A percentile compares a stretch with the other conserved stretches of the same genome.
Conservation (phyloP, 2,797 vertebrate species). For the Fistularia commersonii region DNA sequence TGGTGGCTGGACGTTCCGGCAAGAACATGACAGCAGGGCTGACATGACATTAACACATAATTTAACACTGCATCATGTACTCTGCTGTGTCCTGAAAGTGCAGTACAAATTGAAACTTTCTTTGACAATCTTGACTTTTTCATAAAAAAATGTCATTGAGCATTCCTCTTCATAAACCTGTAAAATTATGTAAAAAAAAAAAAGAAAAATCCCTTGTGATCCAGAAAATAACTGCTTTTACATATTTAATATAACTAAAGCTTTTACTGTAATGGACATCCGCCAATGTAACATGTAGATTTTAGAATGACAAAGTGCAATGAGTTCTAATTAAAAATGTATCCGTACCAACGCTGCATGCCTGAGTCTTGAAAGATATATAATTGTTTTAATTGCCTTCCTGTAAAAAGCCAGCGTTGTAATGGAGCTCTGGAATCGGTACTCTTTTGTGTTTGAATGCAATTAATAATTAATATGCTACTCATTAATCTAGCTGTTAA, state of each 20-base stretch:
- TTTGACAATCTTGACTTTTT: no score
- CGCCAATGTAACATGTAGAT: conserved; percentile 54
- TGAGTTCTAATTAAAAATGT: conserved; percentile 66
- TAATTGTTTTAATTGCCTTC: conserved; percentile 51
- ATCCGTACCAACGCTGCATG: conserved; percentile 53
- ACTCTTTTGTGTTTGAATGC: conserved; percentile 36
- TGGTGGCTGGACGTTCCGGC: no score
- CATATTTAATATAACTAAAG: conserved; percentile 41
- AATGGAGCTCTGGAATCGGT: conserved; percentile 50
- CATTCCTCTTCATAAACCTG: no score
- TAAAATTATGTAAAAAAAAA: no score
- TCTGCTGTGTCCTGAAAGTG: no score
- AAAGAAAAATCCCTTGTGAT: no score
- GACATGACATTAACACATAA: no score
- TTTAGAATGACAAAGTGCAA: conserved; percentile 52
- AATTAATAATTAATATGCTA: conserved; percentile 48
- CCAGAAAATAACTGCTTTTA: conserved; percentile 16
- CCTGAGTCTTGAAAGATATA: conserved; percentile 45
- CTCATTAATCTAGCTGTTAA: conserved; percentile 14
- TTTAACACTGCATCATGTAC: no score
- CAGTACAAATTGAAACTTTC: no score
- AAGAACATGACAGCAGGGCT: no score
- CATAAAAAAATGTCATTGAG: no score
- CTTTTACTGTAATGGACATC: conserved; percentile 42
- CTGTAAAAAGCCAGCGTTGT: conserved; percentile 40